phyloP scores from a whole-genome alignment of 2,888 invertebrate species.

The Minunthozetes semirufus region DNA sequence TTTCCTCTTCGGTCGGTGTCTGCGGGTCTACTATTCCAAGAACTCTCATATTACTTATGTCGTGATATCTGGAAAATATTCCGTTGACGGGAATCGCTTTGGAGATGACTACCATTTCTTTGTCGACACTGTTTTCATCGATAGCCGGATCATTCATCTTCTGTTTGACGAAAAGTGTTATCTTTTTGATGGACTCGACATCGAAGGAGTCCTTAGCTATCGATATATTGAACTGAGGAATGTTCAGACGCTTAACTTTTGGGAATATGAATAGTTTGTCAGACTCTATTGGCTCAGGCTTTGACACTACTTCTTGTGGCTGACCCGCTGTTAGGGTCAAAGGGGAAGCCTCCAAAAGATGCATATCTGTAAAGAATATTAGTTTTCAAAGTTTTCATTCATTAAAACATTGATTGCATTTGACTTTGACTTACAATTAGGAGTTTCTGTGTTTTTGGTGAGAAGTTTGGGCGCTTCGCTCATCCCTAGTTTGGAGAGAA shows the following conservation, averaged over 20 bases:
- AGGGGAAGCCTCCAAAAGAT: neutral
- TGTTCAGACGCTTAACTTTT: neutral
- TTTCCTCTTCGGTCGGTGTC: neutral
- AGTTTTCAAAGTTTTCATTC: neutral
- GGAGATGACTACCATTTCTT: neutral
- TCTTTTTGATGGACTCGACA: slow-evolving; percentile 5
- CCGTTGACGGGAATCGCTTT: neutral
- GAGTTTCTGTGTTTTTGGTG: neutral
- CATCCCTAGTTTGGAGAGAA: slow-evolving; percentile 35
- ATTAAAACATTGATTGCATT: neutral
- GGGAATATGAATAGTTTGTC: slow-evolving; percentile 35
- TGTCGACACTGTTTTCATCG: slow-evolving; percentile 3
- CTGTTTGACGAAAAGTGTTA: slow-evolving; percentile 11
- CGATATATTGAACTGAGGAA: slow-evolving; percentile 33
- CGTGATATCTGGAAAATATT: neutral
- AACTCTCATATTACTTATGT: slow-evolving; percentile 25
- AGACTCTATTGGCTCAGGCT: neutral
- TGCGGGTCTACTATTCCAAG: neutral
- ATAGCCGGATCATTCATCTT: no score
- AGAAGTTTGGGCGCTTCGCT: slow-evolving; percentile 29
- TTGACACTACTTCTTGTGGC: neutral
- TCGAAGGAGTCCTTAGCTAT: neutral
- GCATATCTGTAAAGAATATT: neutral
- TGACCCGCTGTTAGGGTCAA: neutral
- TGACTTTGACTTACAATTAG: neutral